Base-by-base conservation (phyloP, 2,113 vertebrate species). In the Coracopsis vasa region DNA sequence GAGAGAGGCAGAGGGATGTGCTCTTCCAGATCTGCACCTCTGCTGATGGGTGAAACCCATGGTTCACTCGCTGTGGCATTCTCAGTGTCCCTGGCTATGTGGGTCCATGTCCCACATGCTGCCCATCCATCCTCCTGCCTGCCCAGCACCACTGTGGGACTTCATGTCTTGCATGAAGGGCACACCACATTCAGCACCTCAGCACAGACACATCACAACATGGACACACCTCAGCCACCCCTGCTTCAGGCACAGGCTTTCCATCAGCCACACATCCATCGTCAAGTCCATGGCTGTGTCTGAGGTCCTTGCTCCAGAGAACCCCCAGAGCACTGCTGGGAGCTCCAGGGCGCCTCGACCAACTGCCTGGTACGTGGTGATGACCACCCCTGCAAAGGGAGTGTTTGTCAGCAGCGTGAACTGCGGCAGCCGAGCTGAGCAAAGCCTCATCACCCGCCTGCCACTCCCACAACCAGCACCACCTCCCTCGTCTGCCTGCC, bases 11-110 rank as follows among this genome's bases (percentile, higher is more conserved):
- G 64, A 62, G 33, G 12, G 28, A 28, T 11, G 15, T 17, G 58
- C n/a, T 85, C 71, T 39, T 33, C 71, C 60, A 7, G 1, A 47
- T 35, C 28, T 5, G 39, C 28, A 35, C 28, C 47, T 28, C 74
- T 62, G 56, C 29, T 18, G 54, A 58, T 35, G 21, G 56, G 56
- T 35, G 56, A 58, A 58, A n/a, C 56, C 56, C 33, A n/a, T 7
- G 56, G 33, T 10, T n/a, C 33, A 58, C 33, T 23, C 4, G 24
- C 56, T 6, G 3, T 0, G 29, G 48, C 29, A 16, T 16, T 47
- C 56, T n/a, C 23, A 2, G 23, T 10, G 18, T 20, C 7, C 44
- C 24, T 4, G 35, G 37, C 29, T 33, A 37, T 3, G 2, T 1
- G 14, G 53, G 44, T 20, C 62, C 53, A 11, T 1, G 7, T 33